A percentile compares a stretch with the other conserved stretches of the same genome.
Conservation (phyloP, 2,113 vertebrate species). For the Cebus imitator region DNA sequence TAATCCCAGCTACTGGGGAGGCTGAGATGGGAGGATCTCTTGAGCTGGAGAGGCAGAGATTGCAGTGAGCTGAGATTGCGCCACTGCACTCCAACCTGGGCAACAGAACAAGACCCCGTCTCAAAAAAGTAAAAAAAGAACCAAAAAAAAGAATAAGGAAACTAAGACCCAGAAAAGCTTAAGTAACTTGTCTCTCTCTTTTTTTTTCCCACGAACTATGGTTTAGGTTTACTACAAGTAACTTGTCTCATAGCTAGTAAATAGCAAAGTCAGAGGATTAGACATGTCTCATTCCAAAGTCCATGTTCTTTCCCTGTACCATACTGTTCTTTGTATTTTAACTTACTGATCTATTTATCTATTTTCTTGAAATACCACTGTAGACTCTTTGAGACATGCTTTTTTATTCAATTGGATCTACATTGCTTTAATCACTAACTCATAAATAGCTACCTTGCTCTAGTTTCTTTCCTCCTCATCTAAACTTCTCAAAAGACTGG, state of each 20-base stretch:
- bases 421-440: constrained; percentile 2
- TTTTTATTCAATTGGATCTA: not conserved
- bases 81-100: not conserved
- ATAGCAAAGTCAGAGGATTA: not conserved
- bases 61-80: not conserved
- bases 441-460: not conserved
- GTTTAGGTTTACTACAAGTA: not conserved
- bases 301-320: not conserved
- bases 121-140: not conserved
- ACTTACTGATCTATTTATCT: not conserved
- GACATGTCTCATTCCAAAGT: not conserved
- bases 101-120: not conserved
- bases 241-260: not conserved
- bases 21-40: not conserved
- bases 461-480: not conserved
- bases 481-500: constrained; percentile 10
- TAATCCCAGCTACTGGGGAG: not conserved
- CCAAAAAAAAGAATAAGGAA: not conserved
- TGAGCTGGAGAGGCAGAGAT: not conserved
- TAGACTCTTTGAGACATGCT: not conserved
- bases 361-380: constrained; percentile 4
- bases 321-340: constrained; percentile 8
- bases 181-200: not conserved
- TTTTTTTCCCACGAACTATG: no score
- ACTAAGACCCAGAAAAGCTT: not conserved